Conservation (phyloP, 2,888 invertebrate species). For the Chrysomela aeneicollis region DNA sequence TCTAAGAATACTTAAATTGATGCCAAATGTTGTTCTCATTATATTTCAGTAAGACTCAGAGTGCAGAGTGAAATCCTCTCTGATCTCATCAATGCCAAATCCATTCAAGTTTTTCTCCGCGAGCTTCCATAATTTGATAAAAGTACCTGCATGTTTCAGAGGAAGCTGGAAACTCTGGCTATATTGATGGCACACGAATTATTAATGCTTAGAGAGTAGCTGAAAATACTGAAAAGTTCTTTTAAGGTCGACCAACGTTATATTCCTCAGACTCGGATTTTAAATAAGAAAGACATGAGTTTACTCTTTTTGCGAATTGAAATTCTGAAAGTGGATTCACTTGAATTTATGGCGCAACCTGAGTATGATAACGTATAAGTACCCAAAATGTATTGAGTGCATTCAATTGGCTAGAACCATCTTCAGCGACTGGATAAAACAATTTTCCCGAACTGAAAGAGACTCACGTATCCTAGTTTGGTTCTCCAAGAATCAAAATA, state of each 20-base stretch:
- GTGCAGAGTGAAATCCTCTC: not conserved
- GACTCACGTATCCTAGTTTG: too few species aligned
- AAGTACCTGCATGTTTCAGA: slow-evolving; percentile 53
- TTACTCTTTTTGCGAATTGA: slow-evolving; percentile 33
- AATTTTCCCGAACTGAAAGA: too few species aligned
- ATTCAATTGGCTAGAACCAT: too few species aligned
- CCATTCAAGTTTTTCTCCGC: not conserved
- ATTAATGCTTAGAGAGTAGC: slow-evolving; percentile 57
- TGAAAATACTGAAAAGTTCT: slow-evolving; percentile 56
- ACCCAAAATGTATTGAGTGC: too few species aligned
- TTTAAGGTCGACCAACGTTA: slow-evolving; percentile 39
- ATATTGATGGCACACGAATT: slow-evolving; percentile 57
- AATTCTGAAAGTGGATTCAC: too few species aligned
- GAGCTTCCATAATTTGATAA: slow-evolving; percentile 53
- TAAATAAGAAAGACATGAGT: slow-evolving; percentile 31
- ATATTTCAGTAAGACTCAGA: not conserved
- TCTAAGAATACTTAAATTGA: too few species aligned
- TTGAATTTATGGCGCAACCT: too few species aligned
- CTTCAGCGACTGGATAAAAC: too few species aligned
- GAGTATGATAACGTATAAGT: too few species aligned
- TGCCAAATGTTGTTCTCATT: too few species aligned
- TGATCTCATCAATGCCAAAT: not conserved
- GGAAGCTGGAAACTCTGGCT: slow-evolving; percentile 50
- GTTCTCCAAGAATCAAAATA: too few species aligned
- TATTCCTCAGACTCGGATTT: slow-evolving; percentile 41